phyloP scores from a whole-genome alignment of 2,113 vertebrate genomes.

The Corvus cornix region DNA sequence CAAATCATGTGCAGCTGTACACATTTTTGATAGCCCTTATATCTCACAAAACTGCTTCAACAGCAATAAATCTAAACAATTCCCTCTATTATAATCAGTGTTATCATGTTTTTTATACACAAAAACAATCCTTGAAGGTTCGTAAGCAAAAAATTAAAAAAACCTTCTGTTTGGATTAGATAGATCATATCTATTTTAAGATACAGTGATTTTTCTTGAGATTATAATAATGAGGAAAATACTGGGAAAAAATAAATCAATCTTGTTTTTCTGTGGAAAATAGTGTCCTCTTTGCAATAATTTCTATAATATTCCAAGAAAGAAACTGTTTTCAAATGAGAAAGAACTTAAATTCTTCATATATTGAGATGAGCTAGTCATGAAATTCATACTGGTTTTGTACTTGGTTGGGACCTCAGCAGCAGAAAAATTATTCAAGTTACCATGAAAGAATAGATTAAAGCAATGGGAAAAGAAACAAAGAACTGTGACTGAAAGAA shows the following conservation, averaged over 20 bases:
- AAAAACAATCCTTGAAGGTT: not conserved
- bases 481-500: not conserved
- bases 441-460: not conserved
- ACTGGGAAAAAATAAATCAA: not conserved
- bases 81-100: not conserved
- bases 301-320: not conserved
- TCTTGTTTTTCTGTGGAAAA: not conserved
- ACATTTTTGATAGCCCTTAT: constrained; percentile 29
- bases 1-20: constrained; percentile 59
- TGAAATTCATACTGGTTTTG: not conserved
- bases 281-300: not conserved
- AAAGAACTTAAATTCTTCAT: not conserved
- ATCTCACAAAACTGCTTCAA: constrained; percentile 23
- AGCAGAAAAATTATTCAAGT: not conserved
- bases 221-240: not conserved
- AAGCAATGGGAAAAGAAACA: not conserved
- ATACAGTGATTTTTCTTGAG: not conserved
- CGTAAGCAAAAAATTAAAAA: not conserved
- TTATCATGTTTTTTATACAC: not conserved
- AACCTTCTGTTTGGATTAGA: not conserved
- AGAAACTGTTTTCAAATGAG: not conserved
- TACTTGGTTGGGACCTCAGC: not conserved
- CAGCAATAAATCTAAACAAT: constrained; percentile 8
- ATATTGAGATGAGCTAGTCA: accelerated
- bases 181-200: not conserved